Conservation (phyloP, 2,888 invertebrate genomes). For the Hirtodrosophila duncani region DNA sequence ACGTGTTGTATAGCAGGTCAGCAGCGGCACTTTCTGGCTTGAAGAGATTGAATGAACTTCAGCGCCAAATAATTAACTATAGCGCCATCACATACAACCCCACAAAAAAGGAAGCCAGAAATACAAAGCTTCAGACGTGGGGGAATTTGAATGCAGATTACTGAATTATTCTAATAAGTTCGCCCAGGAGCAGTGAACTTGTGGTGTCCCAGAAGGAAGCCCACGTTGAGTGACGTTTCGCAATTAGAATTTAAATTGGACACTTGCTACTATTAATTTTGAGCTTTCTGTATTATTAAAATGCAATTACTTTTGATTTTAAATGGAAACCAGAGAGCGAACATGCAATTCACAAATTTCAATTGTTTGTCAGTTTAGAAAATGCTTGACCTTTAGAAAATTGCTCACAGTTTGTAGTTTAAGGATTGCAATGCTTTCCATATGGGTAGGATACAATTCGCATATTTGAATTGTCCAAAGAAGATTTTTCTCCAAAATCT, state of each 20-base stretch:
- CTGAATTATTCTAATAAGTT: constrained; percentile 25
- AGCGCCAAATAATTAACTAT: background rate
- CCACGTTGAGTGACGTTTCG: constrained; percentile 28
- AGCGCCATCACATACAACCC: background rate
- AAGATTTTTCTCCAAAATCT: too few relatives aligned
- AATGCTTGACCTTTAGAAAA: constrained; percentile 26
- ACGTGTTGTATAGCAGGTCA: too few relatives aligned
- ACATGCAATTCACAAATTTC: constrained; percentile 38
- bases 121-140: constrained; percentile 1
- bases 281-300: constrained; percentile 34
- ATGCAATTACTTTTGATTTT: constrained; percentile 22
- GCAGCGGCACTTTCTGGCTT: too few relatives aligned
- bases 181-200: constrained; percentile 26
- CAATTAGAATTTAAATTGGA: constrained; percentile 41
- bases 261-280: constrained; percentile 19
- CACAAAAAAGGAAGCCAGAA: background rate
- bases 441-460: too few relatives aligned
- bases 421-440: too few relatives aligned
- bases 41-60: constrained; percentile 3
- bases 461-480: too few relatives aligned
- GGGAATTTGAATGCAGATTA: constrained; percentile 14
- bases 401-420: too few relatives aligned
- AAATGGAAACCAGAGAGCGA: constrained; percentile 1
- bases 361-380: constrained; percentile 33
- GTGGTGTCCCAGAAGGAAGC: background rate